These are phyloP conservation scores for Sebastes taczanowskii DNA, from an alignment of 2,797 vertebrate species.

Conservation along the genomic window DNA sequence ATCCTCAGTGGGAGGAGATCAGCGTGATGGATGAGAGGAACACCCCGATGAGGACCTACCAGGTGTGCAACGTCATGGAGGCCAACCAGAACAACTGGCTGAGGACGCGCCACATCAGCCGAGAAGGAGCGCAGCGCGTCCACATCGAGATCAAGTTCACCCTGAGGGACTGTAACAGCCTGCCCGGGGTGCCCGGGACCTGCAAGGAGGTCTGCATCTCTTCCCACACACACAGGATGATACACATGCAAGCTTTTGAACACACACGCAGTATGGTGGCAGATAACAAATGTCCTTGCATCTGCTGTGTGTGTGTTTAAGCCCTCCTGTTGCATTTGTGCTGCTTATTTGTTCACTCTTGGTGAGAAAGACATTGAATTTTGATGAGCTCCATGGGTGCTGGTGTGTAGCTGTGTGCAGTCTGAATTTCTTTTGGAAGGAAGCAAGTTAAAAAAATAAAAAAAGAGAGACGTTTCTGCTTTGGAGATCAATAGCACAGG, in stretches of 20 bases:
- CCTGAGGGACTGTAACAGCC: conserved; percentile 88
- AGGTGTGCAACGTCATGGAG: conserved; percentile 89
- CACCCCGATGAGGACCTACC: conserved; percentile 88
- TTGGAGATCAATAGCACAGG: neutral
- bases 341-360: conserved; percentile 11
- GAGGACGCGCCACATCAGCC: conserved; percentile 85
- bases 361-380: conserved; percentile 5
- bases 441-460: neutral
- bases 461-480: neutral
- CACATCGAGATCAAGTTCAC: conserved; percentile 91
- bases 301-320: neutral
- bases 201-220: conserved; percentile 83
- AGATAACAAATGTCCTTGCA: conserved; percentile 9
- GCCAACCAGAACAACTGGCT: conserved; percentile 91
- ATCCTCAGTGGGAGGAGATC: conserved; percentile 88
- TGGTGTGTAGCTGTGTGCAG: conserved; percentile 3
- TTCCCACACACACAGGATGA: neutral
- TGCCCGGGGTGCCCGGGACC: conserved; percentile 87
- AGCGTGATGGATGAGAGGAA: conserved; percentile 89
- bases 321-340: neutral
- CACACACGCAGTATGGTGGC: neutral
- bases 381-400: neutral
- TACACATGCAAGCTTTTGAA: neutral
- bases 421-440: neutral
- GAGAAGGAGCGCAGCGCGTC: conserved; percentile 86